Evolutionary conservation across 2,113 vertebrate genomes (phyloP).

Genomic region (Atherinomorus stipes): DNA sequence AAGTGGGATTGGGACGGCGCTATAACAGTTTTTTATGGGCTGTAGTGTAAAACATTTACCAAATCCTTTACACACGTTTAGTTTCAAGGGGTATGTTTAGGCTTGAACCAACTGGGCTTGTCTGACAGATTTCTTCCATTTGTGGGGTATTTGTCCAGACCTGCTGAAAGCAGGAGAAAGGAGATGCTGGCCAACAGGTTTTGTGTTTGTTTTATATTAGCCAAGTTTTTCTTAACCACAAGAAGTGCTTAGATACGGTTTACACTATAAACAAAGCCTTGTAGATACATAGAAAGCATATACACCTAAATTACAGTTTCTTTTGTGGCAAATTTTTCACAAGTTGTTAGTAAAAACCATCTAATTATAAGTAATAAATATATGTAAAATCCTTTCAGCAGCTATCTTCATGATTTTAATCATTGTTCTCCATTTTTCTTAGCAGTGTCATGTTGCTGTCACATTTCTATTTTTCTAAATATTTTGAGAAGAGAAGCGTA

Average conservation of each 20-base stretch:
- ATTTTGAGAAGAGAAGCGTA: too few relatives aligned
- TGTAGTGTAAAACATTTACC: constrained; percentile 20
- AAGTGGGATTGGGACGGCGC: too few relatives aligned
- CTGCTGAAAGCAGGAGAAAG: constrained; percentile 20
- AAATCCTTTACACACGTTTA: constrained; percentile 18
- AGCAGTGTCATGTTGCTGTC: neutral
- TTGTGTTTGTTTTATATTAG: neutral
- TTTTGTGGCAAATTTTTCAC: neutral
- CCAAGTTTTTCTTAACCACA: neutral
- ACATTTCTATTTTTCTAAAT: too few relatives aligned
- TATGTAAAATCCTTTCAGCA: neutral
- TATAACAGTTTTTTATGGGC: neutral
- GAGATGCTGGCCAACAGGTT: neutral
- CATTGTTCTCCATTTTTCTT: neutral
- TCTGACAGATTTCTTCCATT: constrained; percentile 20
- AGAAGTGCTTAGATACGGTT: constrained; percentile 26
- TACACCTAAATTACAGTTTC: neutral
- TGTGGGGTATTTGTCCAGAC: constrained; percentile 33
- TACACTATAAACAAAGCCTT: constrained; percentile 21
- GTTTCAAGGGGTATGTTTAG: constrained; percentile 22
- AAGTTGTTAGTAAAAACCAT: neutral
- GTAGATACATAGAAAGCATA: neutral
- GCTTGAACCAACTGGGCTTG: constrained; percentile 24
- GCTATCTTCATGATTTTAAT: neutral
- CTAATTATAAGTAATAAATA: neutral